Conservation (phyloP, 2,797 vertebrate species). For the Crax fasciolata region DNA sequence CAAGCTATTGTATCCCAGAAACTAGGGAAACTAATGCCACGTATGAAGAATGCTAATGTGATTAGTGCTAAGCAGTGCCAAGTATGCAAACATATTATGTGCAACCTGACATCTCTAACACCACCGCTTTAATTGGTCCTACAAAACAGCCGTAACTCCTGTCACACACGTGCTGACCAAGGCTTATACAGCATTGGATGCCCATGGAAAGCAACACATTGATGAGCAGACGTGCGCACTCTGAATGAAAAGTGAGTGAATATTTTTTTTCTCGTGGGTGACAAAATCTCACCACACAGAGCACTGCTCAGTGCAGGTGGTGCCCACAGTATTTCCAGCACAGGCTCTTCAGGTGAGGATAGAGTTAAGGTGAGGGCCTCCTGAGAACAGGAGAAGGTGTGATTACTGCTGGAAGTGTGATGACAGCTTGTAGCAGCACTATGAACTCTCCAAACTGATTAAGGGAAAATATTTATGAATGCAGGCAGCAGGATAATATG, state of each 20-base stretch:
- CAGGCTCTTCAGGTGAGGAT: neutral
- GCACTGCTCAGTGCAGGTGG: neutral
- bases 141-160: neutral
- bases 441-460: neutral
- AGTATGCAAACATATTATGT: neutral
- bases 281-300: neutral
- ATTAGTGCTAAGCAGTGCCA: neutral
- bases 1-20: neutral
- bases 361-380: neutral
- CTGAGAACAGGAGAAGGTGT: neutral
- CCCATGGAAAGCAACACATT: neutral
- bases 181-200: neutral
- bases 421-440: neutral
- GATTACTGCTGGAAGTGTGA: neutral
- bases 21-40: neutral
- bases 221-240: neutral
- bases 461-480: conserved; percentile 26
- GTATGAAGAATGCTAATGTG: neutral
- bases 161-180: neutral
- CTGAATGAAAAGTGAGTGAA: neutral
- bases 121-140: neutral
- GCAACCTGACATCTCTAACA: neutral
- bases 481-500: neutral
- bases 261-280: neutral
- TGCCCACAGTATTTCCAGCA: neutral